Conservation (phyloP, 1,140 invertebrate species). For the Thereuonema tuberculata region DNA sequence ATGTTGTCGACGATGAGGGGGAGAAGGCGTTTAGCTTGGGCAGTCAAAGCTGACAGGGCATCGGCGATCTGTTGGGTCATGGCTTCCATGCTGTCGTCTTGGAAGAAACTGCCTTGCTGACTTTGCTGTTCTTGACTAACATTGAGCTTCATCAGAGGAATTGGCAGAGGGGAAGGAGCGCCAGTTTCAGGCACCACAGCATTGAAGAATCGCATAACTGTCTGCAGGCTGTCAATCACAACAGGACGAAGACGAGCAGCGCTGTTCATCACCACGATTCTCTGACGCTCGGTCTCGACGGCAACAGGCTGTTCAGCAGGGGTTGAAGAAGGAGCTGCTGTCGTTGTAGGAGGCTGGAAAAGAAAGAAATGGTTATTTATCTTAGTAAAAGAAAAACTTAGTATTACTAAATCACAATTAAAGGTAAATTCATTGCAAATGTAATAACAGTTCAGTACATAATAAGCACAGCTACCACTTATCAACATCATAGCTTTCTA, state of each 20-base stretch:
- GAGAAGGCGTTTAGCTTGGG: background rate
- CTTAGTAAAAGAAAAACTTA: too few species aligned
- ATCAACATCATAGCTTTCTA: too few species aligned
- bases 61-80: background rate
- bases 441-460: too few species aligned
- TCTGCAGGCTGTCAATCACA: background rate
- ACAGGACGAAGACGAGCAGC: background rate
- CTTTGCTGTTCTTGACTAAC: background rate
- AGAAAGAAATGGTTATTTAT: too few species aligned
- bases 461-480: too few species aligned
- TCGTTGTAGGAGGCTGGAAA: too few species aligned
- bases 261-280: background rate
- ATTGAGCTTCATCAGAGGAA: background rate
- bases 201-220: conserved; percentile 1
- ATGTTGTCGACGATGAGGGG: background rate
- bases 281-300: background rate
- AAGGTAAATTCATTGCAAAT: too few species aligned
- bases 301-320: background rate
- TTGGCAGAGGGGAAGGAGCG: background rate
- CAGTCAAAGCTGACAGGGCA: background rate
- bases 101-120: background rate
- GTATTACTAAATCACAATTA: too few species aligned
- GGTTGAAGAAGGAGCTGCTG: background rate
- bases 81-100: background rate
- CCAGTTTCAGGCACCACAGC: background rate